Conservation (phyloP, 2,113 vertebrate genomes). For the Bubo bubo region DNA sequence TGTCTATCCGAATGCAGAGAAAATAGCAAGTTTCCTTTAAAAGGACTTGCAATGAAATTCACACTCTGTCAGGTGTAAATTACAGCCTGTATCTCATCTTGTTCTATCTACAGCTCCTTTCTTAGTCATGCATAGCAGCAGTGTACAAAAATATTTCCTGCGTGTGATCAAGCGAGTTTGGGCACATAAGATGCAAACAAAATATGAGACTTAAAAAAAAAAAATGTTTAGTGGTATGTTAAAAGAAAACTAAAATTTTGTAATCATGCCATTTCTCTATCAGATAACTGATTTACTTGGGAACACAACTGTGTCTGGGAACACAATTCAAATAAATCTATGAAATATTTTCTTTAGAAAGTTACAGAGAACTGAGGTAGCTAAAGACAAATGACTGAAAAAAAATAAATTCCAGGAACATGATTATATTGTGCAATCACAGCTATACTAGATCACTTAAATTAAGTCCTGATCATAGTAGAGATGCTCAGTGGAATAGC, state of each 20-base stretch:
- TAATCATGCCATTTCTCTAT: background rate
- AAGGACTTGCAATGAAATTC: constrained; percentile 26
- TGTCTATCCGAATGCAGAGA: background rate
- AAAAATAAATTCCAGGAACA: background rate
- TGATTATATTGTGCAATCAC: background rate
- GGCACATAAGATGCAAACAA: constrained; percentile 2
- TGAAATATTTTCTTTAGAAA: background rate
- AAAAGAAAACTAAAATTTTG: background rate
- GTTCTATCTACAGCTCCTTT: constrained; percentile 35
- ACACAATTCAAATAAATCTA: background rate
- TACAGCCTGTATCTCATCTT: constrained; percentile 47
- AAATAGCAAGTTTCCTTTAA: constrained; percentile 42
- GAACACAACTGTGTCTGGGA: background rate
- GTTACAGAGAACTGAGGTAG: background rate
- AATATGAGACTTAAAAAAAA: background rate
- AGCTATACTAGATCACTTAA: background rate
- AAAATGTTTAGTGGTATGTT: background rate
- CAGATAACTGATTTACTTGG: background rate
- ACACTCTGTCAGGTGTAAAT: constrained; percentile 62
- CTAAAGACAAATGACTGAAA: background rate
- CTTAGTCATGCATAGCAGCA: constrained; percentile 54
- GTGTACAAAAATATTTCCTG: constrained; percentile 24
- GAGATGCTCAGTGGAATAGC: background rate
- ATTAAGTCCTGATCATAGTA: background rate
- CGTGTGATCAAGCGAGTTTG: constrained; percentile 16